These are phyloP conservation scores for Volucella zonaria DNA, from an alignment of 2,888 invertebrate genomes.

Conservation along the genomic window DNA sequence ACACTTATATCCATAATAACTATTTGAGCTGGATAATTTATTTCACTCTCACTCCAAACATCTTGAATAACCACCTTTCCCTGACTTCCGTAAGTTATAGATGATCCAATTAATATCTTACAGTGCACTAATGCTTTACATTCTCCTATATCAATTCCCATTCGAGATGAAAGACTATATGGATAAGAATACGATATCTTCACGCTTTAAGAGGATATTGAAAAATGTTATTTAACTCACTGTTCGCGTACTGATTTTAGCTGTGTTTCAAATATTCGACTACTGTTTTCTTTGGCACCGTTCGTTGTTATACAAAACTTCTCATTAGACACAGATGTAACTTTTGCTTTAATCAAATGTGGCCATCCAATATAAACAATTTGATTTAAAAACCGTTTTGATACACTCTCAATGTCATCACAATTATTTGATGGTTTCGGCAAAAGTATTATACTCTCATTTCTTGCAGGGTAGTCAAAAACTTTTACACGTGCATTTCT, in stretches of 20 bases:
- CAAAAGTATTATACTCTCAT: slow-evolving; percentile 91
- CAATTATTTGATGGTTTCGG: slow-evolving; percentile 83
- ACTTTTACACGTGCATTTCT: slow-evolving; percentile 90
- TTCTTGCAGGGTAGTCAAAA: slow-evolving; percentile 92
- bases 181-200: neutral
- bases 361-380: slow-evolving; percentile 95
- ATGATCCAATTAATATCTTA: slow-evolving; percentile 87
- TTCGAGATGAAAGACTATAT: slow-evolving; percentile 82
- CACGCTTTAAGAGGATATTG: slow-evolving; percentile 5
- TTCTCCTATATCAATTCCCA: slow-evolving; percentile 90
- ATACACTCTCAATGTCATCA: slow-evolving; percentile 83
- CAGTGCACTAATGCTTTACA: slow-evolving; percentile 88
- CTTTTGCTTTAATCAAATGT: slow-evolving; percentile 93
- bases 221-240: slow-evolving; percentile 79
- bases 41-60: slow-evolving; percentile 86
- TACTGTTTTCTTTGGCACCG: slow-evolving; percentile 75
- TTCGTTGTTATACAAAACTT: slow-evolving; percentile 80
- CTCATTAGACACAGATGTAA: slow-evolving; percentile 80
- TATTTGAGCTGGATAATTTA: slow-evolving; percentile 86
- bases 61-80: slow-evolving; percentile 88
- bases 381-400: slow-evolving; percentile 87
- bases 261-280: slow-evolving; percentile 76
- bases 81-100: slow-evolving; percentile 85
- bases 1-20: slow-evolving; percentile 77
- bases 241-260: slow-evolving; percentile 78